Evolutionary conservation across 2,113 vertebrate species (phyloP).

Genomic region (Plecturocebus donacophilus): DNA sequence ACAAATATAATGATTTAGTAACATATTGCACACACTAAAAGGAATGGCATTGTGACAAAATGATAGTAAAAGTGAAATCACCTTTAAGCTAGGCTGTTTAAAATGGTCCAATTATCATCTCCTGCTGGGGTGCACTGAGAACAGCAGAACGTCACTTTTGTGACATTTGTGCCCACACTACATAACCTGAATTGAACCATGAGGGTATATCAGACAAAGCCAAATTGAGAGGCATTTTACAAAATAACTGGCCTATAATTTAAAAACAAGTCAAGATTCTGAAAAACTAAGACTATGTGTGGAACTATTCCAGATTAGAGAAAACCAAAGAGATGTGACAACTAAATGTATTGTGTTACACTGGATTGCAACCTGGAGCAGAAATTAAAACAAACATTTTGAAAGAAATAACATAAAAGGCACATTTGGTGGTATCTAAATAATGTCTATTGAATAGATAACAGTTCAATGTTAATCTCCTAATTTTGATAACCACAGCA

Average conservation of each 20-base stretch:
- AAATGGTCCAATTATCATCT: neutral
- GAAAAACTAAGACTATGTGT: neutral
- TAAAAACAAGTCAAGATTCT: neutral
- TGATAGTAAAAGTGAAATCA: neutral
- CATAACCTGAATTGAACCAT: neutral
- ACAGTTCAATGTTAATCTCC: neutral
- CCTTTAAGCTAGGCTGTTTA: neutral
- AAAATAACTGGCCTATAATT: neutral
- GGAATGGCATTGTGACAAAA: neutral
- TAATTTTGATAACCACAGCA: neutral
- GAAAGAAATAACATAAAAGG: neutral
- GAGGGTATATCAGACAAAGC: neutral
- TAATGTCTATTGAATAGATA: neutral
- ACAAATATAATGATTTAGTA: neutral
- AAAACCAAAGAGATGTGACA: neutral
- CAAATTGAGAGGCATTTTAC: neutral
- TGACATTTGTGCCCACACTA: neutral
- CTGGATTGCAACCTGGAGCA: neutral
- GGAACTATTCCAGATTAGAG: neutral
- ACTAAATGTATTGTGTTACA: neutral
- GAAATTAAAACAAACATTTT: neutral
- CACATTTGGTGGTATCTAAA: neutral
- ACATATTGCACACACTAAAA: neutral
- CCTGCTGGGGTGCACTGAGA: fast-evolving
- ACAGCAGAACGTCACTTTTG: neutral